phyloP scores from a whole-genome alignment of 53 echinoderm and acorn worm species.

The Astropecten irregularis region DNA sequence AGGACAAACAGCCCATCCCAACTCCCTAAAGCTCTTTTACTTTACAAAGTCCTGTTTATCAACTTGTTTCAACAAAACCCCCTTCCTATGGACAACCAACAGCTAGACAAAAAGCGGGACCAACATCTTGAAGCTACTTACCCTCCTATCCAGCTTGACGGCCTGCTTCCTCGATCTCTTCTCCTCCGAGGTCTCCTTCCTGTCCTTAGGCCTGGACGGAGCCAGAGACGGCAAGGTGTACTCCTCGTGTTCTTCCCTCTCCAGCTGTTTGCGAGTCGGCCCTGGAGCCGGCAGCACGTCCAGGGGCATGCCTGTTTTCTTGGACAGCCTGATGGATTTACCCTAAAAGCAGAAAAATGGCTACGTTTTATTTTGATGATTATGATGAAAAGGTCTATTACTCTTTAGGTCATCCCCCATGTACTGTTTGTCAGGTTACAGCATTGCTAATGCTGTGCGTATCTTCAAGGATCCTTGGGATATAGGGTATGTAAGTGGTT shows the following conservation, averaged over 20 bases:
- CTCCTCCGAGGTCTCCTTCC: conserved; percentile 85
- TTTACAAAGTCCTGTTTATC: too few species aligned
- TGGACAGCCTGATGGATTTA: conserved; percentile 74
- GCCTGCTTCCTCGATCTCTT: conserved; percentile 73
- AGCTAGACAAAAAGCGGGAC: background rate
- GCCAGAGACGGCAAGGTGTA: conserved; percentile 43
- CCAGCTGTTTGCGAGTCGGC: conserved; percentile 75
- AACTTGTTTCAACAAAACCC: too few species aligned
- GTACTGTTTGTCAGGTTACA: too few species aligned
- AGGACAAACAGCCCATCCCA: background rate
- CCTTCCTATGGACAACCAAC: background rate
- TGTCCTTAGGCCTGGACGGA: conserved; percentile 61
- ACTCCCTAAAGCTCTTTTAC: too few species aligned
- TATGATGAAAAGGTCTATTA: too few species aligned
- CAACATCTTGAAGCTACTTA: conserved; percentile 43
- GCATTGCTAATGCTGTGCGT: too few species aligned
- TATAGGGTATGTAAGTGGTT: too few species aligned
- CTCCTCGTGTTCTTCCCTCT: conserved; percentile 76
- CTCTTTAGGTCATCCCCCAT: too few species aligned
- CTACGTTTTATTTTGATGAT: too few species aligned
- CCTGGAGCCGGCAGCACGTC: conserved; percentile 76
- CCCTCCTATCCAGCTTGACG: conserved; percentile 80
- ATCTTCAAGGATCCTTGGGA: too few species aligned
- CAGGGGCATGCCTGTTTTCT: conserved; percentile 92
- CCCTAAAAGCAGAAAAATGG: too few species aligned